phyloP scores from a whole-genome alignment of 2,888 invertebrate species.

The Diplazon laetatorius region DNA sequence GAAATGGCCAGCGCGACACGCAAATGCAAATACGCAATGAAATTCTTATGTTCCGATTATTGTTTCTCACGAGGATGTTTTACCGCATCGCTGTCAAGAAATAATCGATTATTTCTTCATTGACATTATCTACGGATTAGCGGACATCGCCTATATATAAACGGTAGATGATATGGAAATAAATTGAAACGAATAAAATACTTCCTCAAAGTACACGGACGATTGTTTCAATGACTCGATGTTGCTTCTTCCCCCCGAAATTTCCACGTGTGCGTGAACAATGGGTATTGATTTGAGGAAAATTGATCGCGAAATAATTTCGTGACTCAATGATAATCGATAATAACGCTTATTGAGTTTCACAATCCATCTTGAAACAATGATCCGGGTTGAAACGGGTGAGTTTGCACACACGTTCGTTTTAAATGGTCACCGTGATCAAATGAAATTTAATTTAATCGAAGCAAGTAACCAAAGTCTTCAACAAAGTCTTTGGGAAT shows the following conservation, averaged over 20 bases:
- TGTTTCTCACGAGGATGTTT: slow-evolving; percentile 59
- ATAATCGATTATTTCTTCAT: slow-evolving; percentile 47
- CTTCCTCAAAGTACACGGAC: slow-evolving; percentile 56
- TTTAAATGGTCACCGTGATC: too few relatives aligned
- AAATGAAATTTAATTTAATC: too few relatives aligned
- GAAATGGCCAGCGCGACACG: slow-evolving; percentile 51
- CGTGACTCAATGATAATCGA: too few relatives aligned
- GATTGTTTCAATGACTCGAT: slow-evolving; percentile 41
- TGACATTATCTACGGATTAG: slow-evolving; percentile 61
- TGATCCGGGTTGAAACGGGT: too few relatives aligned
- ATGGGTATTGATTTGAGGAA: too few relatives aligned
- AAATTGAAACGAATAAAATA: slow-evolving; percentile 65
- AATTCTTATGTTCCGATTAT: slow-evolving; percentile 57
- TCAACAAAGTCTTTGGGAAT: too few relatives aligned
- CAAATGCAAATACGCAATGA: slow-evolving; percentile 51
- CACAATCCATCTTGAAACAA: too few relatives aligned
- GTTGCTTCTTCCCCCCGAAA: slow-evolving; percentile 11
- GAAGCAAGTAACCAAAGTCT: too few relatives aligned
- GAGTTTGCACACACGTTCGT: too few relatives aligned
- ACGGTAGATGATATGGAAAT: slow-evolving; percentile 63
- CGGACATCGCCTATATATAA: slow-evolving; percentile 61
- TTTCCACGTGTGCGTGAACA: too few relatives aligned
- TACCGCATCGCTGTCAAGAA: slow-evolving; percentile 52
- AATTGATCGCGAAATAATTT: too few relatives aligned
- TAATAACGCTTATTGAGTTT: too few relatives aligned